A percentile compares a stretch with the other conserved stretches of the same genome.
Conservation (phyloP, 2,113 vertebrate species). For the Lonchura striata region DNA sequence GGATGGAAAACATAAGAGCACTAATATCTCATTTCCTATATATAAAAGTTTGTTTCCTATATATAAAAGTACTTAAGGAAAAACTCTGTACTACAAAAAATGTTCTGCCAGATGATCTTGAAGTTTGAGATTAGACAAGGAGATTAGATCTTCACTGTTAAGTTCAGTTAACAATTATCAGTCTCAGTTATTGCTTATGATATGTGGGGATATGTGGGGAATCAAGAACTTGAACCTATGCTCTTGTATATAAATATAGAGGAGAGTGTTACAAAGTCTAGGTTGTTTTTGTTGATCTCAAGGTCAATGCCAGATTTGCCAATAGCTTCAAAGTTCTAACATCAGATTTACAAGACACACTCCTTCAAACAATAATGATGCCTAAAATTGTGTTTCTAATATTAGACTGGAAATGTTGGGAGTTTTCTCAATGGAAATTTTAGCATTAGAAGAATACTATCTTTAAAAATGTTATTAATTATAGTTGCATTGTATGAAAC, state of each 20-base stretch:
- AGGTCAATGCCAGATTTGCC: neutral
- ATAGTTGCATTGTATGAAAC: neutral
- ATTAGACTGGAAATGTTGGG: neutral
- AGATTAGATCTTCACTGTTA: neutral
- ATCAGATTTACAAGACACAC: neutral
- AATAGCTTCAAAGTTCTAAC: neutral
- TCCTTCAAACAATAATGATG: neutral
- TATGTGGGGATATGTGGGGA: neutral
- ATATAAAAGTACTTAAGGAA: neutral
- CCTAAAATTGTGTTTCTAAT: neutral
- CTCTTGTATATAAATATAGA: neutral
- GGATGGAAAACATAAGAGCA: neutral
- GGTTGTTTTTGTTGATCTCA: neutral
- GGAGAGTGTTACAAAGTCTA: neutral
- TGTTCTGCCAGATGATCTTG: neutral
- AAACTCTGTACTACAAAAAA: neutral
- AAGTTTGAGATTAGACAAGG: neutral
- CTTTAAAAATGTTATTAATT: neutral
- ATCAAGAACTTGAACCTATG: neutral
- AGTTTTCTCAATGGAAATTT: neutral
- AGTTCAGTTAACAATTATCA: neutral
- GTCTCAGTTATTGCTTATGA: neutral
- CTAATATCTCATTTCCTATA: neutral
- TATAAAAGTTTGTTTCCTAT: neutral
- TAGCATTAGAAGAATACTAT: neutral